These are phyloP conservation scores for Odontocerum albicorne DNA, from an alignment of 2,888 invertebrate genomes.

Conservation along the genomic window DNA sequence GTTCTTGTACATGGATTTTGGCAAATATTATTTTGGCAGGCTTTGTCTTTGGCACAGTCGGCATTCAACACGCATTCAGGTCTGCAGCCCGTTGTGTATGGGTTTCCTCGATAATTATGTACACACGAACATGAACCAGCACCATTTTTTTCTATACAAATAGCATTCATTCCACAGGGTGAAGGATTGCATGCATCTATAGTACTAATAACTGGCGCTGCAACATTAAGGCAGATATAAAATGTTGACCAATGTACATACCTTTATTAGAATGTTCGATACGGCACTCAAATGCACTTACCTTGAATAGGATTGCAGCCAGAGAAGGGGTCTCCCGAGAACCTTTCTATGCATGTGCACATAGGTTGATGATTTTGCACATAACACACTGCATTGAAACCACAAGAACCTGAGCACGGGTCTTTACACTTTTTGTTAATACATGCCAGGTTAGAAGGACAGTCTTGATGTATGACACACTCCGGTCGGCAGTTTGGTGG, in stretches of 20 bases:
- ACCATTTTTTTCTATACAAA: constrained; percentile 64
- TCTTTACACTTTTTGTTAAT: constrained; percentile 71
- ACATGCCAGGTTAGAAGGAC: constrained; percentile 73
- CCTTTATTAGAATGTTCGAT: constrained; percentile 1
- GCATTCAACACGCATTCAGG: constrained; percentile 69
- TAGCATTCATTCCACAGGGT: constrained; percentile 68
- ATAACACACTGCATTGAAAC: constrained; percentile 72
- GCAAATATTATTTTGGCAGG: constrained; percentile 71
- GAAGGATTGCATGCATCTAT: constrained; percentile 62
- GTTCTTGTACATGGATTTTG: constrained; percentile 54
- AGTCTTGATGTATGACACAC: constrained; percentile 77
- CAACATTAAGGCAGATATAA: constrained; percentile 37
- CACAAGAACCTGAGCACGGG: constrained; percentile 76
- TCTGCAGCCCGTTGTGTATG: constrained; percentile 64
- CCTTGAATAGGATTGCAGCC: constrained; percentile 67
- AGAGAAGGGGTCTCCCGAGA: constrained; percentile 77
- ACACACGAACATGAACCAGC: constrained; percentile 67
- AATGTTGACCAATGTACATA: constrained; percentile 16
- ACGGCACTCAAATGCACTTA: constrained; percentile 44
- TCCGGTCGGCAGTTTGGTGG: constrained; percentile 79
- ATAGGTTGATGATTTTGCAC: constrained; percentile 76
- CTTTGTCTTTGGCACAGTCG: constrained; percentile 63
- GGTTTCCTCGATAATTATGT: constrained; percentile 65
- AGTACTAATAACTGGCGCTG: constrained; percentile 51
- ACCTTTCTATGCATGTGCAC: constrained; percentile 73